Percentiles rank a stretch among this genome's conserved stretches.
Evolutionary conservation across 2,113 vertebrate genomes (phyloP).

Genomic region (Sylvia atricapilla): DNA sequence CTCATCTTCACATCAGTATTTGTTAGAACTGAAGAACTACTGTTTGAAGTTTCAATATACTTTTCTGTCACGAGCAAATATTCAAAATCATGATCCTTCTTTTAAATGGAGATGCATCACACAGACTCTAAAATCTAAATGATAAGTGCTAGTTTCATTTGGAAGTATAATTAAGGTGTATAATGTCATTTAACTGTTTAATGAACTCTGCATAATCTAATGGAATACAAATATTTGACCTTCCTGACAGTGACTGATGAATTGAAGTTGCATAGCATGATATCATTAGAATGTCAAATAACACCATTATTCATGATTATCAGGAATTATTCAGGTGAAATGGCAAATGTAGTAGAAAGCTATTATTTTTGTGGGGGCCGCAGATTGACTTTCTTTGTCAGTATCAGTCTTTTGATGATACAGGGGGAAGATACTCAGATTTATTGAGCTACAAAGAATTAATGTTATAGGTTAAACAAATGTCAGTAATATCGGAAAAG

Average conservation of each 20-base stretch:
- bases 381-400: constrained; percentile 72
- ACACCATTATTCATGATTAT: constrained; percentile 90
- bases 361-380: constrained; percentile 72
- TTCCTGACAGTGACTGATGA: constrained; percentile 82
- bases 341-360: constrained; percentile 77
- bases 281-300: constrained; percentile 82
- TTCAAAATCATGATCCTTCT: constrained; percentile 16
- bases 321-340: constrained; percentile 81
- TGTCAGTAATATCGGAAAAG: constrained; percentile 63
- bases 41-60: not conserved
- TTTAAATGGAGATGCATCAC: constrained; percentile 48
- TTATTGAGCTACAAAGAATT: constrained; percentile 69
- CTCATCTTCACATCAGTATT: not conserved
- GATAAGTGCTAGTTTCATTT: constrained; percentile 65
- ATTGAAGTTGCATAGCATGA: constrained; percentile 74
- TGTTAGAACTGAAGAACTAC: not conserved
- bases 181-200: constrained; percentile 78
- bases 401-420: constrained; percentile 53
- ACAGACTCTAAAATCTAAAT: constrained; percentile 52
- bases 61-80: not conserved
- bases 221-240: constrained; percentile 81
- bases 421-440: constrained; percentile 58
- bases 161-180: constrained; percentile 71
- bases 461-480: constrained; percentile 70
- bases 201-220: constrained; percentile 70